Evolutionary conservation across 2,888 invertebrate species (phyloP).

Genomic region (Limnephilus auricula): DNA sequence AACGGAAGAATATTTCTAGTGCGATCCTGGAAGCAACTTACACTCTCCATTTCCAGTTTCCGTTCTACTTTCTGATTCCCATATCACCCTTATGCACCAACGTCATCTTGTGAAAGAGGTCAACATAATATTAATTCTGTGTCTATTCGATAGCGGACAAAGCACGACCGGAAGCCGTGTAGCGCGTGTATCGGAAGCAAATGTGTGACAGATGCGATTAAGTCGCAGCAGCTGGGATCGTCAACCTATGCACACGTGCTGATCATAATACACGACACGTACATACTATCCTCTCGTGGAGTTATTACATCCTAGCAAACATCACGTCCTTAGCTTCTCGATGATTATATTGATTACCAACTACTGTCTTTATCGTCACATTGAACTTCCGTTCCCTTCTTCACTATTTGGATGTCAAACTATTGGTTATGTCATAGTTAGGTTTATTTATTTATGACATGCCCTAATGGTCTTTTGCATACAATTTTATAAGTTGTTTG

Average conservation of each 20-base stretch:
- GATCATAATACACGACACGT: neutral
- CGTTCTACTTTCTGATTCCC: neutral
- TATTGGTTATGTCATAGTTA: neutral
- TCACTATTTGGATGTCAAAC: neutral
- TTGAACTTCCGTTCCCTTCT: neutral
- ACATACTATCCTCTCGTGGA: neutral
- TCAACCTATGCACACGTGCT: neutral
- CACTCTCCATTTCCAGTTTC: neutral
- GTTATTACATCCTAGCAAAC: slow-evolving; percentile 33
- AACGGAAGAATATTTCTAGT: neutral
- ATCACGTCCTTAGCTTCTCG: neutral
- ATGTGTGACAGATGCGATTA: slow-evolving; percentile 38
- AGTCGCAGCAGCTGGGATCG: neutral
- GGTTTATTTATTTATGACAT: too few species aligned
- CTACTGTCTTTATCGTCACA: neutral
- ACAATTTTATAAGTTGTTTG: too few species aligned
- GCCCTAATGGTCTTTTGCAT: too few species aligned
- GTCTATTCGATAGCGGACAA: neutral
- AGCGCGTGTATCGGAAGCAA: slow-evolving; percentile 13
- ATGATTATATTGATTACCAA: neutral
- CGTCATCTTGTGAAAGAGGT: neutral
- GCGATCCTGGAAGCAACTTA: neutral
- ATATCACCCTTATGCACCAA: neutral
- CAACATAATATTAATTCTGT: neutral
- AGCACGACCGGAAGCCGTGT: neutral